A percentile compares a stretch with the other conserved stretches of the same genome.
phyloP scores from a whole-genome alignment of 2,888 invertebrate species.

The Psylliodes chrysocephalus region DNA sequence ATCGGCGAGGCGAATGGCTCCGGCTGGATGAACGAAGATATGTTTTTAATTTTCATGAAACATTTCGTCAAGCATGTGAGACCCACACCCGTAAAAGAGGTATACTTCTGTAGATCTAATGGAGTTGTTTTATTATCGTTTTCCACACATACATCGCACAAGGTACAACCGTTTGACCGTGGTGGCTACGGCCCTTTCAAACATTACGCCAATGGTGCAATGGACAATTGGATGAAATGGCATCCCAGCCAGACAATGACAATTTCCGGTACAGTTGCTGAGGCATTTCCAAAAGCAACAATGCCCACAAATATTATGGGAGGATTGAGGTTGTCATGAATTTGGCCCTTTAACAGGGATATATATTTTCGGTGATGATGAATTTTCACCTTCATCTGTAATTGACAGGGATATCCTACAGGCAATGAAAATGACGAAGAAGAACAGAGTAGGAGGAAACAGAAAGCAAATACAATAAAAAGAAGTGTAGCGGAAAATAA shows the following conservation, averaged over 20 bases:
- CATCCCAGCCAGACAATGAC: conserved; percentile 27
- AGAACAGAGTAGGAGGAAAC: neutral
- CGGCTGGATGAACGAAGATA: conserved; percentile 4
- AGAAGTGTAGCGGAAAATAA: neutral
- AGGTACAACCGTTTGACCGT: conserved; percentile 14
- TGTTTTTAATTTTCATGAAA: neutral
- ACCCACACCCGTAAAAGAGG: neutral
- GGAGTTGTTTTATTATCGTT: neutral
- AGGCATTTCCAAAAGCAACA: conserved; percentile 9
- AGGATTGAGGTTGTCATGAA: conserved; percentile 4
- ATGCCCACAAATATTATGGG: conserved; percentile 6
- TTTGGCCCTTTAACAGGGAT: conserved; percentile 8
- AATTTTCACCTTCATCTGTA: neutral
- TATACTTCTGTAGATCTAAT: neutral
- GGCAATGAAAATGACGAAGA: neutral
- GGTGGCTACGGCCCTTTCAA: conserved; percentile 28
- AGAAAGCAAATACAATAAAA: too few relatives aligned
- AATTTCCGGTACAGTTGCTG: conserved; percentile 17
- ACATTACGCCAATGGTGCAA: conserved; percentile 9
- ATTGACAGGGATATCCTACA: neutral
- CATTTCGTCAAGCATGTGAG: neutral
- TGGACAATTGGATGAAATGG: conserved; percentile 30
- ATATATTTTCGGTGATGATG: neutral
- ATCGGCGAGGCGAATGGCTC: conserved; percentile 15
- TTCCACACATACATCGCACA: conserved; percentile 12